These are phyloP conservation scores for Somateria mollissima DNA, from an alignment of 2,797 vertebrate species.

Conservation along the genomic window DNA sequence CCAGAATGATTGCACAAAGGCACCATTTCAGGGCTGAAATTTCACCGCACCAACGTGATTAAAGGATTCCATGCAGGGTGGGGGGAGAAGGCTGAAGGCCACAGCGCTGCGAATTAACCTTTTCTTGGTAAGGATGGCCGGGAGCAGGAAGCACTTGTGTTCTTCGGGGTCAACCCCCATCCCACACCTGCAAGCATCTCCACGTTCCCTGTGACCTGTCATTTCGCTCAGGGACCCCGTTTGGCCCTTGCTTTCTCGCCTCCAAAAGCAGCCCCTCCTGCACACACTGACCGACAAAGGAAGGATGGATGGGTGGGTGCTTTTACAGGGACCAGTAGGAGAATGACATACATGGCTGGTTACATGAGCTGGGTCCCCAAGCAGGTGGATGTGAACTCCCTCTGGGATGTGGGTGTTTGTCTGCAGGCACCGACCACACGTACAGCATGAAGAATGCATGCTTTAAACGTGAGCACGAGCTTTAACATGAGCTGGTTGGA, in stretches of 20 bases:
- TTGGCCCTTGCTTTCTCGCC: background rate
- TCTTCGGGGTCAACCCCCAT: background rate
- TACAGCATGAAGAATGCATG: background rate
- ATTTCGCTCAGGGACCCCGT: background rate
- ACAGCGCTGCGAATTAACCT: conserved; percentile 79
- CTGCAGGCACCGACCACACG: background rate
- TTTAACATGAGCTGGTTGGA: background rate
- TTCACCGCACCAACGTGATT: conserved; percentile 86
- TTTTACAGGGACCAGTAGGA: background rate
- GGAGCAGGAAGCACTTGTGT: background rate
- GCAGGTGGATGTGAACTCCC: background rate
- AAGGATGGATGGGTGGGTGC: background rate
- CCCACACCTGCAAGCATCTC: conserved; percentile 14
- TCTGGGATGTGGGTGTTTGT: background rate
- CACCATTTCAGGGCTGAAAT: conserved; percentile 86
- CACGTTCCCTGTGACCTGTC: background rate
- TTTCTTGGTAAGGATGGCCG: conserved; percentile 64
- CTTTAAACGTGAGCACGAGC: background rate
- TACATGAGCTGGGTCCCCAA: background rate
- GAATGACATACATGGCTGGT: background rate
- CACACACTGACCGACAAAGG: background rate
- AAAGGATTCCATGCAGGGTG: conserved; percentile 83
- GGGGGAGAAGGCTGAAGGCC: conserved; percentile 73
- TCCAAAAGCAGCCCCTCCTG: background rate
- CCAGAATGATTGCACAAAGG: conserved; percentile 84